Conservation (phyloP, 2,113 vertebrate species). For the Coptodon rendalli region DNA sequence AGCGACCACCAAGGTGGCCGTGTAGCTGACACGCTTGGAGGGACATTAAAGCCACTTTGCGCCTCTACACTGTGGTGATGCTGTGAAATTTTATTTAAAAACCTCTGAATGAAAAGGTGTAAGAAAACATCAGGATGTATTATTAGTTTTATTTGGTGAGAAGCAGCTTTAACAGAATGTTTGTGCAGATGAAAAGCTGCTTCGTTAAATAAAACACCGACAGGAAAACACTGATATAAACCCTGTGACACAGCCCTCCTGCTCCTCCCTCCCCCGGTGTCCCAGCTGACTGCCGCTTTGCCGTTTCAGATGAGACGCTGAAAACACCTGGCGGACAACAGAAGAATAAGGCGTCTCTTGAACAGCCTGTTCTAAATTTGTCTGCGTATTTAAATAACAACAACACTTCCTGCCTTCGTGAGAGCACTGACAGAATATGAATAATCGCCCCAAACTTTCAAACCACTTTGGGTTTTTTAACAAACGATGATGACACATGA, state of each 20-base stretch:
- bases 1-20: not conserved
- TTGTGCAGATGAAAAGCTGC: not conserved
- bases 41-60: not conserved
- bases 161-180: not conserved
- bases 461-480: conserved; percentile 11
- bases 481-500: not conserved
- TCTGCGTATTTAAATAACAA: conserved; percentile 29
- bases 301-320: not conserved
- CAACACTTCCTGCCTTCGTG: not conserved
- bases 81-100: not conserved
- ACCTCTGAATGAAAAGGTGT: not conserved
- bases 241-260: not conserved
- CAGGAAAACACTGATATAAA: not conserved
- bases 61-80: not conserved
- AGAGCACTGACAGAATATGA: conserved; percentile 14
- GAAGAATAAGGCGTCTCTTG: conserved; percentile 29
- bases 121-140: not conserved
- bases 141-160: not conserved
- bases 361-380: conserved; percentile 44
- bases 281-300: conserved; percentile 36
- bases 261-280: not conserved
- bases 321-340: conserved; percentile 35
- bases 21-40: not conserved
- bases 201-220: not conserved
- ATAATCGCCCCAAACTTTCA: conserved; percentile 22